Evolutionary conservation across 2,797 vertebrate species (phyloP), one percentile per base, ranked within the genome.

Genomic region (Tenualosa thibaudeaui): DNA sequence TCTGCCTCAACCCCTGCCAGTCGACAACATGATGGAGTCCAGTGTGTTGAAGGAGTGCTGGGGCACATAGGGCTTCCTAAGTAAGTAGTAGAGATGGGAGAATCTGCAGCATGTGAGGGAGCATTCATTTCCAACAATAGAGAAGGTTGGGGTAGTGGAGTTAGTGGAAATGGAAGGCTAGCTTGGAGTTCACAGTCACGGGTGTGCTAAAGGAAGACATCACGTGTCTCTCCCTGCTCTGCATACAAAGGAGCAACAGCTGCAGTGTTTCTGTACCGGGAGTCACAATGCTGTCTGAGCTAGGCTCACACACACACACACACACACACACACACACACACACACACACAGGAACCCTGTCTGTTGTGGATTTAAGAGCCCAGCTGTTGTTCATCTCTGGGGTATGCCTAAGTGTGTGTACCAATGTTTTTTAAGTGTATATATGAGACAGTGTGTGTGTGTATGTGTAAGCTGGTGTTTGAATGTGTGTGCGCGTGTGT

Each of bases 321-420:
- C 65, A 68, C 65, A 68, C 65, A 68, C 13, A 82, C 54, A 46
- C 17, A 62, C 15, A 43, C 40, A 24, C 40, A 58, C 22, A 40
- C 31, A 75, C 31, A 88, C 92, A 91, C 92, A 94, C 93, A 94
- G 94, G 92, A 92, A 87, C 91, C 90, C 90, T 90, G 92, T 93
- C 93, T 92, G 90, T 91, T 86, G 86, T 87, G 90, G 91, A 90
- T 93, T 94, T 93, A 94, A 92, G 87, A 88, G 90, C 82, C 93
- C 94, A 94, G 94, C 93, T 94, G 93, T 91, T 92, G 86, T 88
- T 89, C 87, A 84, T 92, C 91, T 90, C 58, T 71, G 84, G 65
- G 60, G 65, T 82, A 51, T 82, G 54, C 43, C 62, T 71, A 81
- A 75, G 58, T 65, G 62, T 65, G 24, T 65, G 62, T 24, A 65